phyloP scores from a whole-genome alignment of 1,140 invertebrate species.

The Heliconius eleuchia region DNA sequence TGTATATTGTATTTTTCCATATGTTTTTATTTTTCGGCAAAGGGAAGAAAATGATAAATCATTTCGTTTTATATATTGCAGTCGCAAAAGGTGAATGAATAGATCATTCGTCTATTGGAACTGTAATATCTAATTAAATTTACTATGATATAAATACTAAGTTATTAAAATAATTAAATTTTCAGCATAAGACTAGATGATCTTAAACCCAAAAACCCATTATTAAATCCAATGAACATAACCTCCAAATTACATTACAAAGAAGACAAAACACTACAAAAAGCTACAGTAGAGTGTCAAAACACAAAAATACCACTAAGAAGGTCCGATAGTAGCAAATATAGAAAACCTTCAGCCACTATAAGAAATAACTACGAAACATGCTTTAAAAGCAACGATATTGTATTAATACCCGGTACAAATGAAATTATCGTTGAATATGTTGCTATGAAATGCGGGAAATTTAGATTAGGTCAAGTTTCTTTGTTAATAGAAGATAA shows the following conservation, averaged over 20 bases:
- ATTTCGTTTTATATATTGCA: too few relatives aligned
- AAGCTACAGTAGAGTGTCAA: constrained; percentile 84
- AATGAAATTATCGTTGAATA: constrained; percentile 86
- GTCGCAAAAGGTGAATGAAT: too few relatives aligned
- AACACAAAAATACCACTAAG: constrained; percentile 82
- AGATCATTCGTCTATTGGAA: too few relatives aligned
- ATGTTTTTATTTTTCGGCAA: too few relatives aligned
- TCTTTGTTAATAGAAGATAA: constrained; percentile 83
- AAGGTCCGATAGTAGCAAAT: constrained; percentile 83
- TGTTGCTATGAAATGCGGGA: constrained; percentile 82
- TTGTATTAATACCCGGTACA: constrained; percentile 84
- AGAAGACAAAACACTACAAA: constrained; percentile 88
- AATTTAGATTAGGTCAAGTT: constrained; percentile 83
- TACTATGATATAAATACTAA: neutral
- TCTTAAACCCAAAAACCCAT: constrained; percentile 82
- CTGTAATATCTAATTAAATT: too few relatives aligned
- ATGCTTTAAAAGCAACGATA: constrained; percentile 81
- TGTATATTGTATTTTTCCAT: too few relatives aligned
- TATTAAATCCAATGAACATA: constrained; percentile 84
- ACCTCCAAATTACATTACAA: constrained; percentile 88
- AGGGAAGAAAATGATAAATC: too few relatives aligned
- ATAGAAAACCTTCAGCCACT: constrained; percentile 81
- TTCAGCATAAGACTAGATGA: constrained; percentile 82
- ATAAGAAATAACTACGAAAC: constrained; percentile 84
- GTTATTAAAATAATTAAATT: constrained; percentile 29